A percentile compares a stretch with the other conserved stretches of the same genome.
These are phyloP conservation scores for Megamerina dolium DNA, from an alignment of 2,888 invertebrate species.

Conservation along the genomic window DNA sequence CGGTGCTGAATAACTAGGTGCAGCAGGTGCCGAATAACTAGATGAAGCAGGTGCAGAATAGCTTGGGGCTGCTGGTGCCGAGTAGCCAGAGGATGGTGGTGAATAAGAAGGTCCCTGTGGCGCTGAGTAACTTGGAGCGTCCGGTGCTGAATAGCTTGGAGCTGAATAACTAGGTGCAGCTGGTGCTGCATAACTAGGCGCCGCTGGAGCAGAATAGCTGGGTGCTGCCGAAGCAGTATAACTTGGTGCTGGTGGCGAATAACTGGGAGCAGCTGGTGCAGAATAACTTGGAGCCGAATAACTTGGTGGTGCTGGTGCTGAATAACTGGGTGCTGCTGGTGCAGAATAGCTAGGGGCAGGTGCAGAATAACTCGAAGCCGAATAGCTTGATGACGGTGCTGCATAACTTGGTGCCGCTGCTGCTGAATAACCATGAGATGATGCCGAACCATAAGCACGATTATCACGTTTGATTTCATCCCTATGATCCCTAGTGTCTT, in stretches of 20 bases:
- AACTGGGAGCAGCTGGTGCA: not conserved
- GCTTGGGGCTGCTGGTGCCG: not conserved
- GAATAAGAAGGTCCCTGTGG: too few species aligned
- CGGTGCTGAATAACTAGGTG: conserved; percentile 21
- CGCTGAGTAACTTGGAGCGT: too few species aligned
- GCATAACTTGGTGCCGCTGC: not conserved
- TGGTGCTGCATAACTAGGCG: not conserved
- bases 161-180: not conserved
- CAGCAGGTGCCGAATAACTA: conserved; percentile 6
- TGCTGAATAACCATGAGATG: not conserved
- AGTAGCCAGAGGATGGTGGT: too few species aligned
- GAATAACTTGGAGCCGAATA: too few species aligned
- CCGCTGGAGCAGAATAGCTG: conserved; percentile 9
- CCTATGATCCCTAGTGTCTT: too few species aligned
- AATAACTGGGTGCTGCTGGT: conserved; percentile 5
- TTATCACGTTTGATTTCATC: too few species aligned
- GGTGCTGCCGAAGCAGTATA: not conserved
- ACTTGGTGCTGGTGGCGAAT: conserved; percentile 2
- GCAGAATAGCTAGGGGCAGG: conserved; percentile 1
- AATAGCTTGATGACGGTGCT: too few species aligned
- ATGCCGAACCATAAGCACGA: too few species aligned
- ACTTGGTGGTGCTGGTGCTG: conserved; percentile 10
- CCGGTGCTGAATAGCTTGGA: too few species aligned
- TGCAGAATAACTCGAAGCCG: conserved; percentile 4
- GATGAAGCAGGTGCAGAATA: too few species aligned